Conservation (phyloP, 2,888 invertebrate species). For the Idaea straminata region DNA sequence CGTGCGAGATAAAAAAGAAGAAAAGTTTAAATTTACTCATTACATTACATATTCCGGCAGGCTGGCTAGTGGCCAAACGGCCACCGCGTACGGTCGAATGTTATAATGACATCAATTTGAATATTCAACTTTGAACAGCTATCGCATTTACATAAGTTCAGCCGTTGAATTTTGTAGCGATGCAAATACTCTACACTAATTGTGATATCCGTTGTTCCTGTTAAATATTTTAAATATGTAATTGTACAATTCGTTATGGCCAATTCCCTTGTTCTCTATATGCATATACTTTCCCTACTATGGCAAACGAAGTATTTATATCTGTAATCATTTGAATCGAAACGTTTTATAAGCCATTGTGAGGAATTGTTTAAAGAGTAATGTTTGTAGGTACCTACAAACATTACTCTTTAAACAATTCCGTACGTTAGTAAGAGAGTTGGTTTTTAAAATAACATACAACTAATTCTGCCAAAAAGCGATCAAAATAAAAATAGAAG, state of each 20-base stretch:
- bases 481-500: constrained; percentile 69
- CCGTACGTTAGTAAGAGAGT: neutral
- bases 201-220: constrained; percentile 63
- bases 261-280: constrained; percentile 20
- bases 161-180: constrained; percentile 75
- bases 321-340: neutral
- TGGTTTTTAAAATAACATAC: neutral
- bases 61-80: constrained; percentile 75
- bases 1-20: constrained; percentile 57
- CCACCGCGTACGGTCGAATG: constrained; percentile 68
- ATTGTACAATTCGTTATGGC: constrained; percentile 13
- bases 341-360: neutral
- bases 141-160: constrained; percentile 78
- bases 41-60: constrained; percentile 66
- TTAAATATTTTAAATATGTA: constrained; percentile 38
- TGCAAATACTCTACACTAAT: constrained; percentile 75
- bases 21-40: constrained; percentile 72
- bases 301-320: neutral
- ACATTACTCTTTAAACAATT: too few species aligned
- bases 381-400: neutral
- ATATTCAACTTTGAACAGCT: constrained; percentile 79
- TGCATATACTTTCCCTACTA: neutral
- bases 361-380: neutral
- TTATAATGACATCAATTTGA: constrained; percentile 81
- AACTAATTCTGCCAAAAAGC: constrained; percentile 64